Evolutionary conservation across 2,888 invertebrate genomes (phyloP), one percentile per base, ranked within the genome.

Genomic region (Epirrita christyi): DNA sequence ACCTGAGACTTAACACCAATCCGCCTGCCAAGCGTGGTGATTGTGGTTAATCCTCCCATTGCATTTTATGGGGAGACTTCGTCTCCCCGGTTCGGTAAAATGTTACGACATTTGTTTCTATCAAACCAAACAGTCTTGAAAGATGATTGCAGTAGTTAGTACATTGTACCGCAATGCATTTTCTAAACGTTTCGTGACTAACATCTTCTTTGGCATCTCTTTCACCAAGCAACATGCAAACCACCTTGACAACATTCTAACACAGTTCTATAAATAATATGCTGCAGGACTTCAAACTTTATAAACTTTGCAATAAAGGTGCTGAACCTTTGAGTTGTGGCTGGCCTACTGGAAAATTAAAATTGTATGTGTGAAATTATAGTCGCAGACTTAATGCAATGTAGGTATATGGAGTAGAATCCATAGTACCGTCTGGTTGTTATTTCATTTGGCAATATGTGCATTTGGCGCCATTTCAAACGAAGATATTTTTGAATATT

Each of bases 381-480:
- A 70, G 70, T 57, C 66, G 63, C 72, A 77, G 78, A 75, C 80
- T 71, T 64, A 38, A 70, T 57, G 65, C 68, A 56, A 65, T 61
- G 73, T 65, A 70, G 48, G 55, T 70, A 57, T 68, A 71, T 66
- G 66, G 53, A 68, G 74, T 76, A 72, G 63, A 64, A 65, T 59
- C 67, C 66, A 84, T 76, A 84, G 72, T 65, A 64, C 65, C 66
- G 88, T 87, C 88, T 88, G 89, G 73, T 72, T 74, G 80, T 82
- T 80, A 81, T 83, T 81, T 76, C 74, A 78, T 81, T 86, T 88
- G 86, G 88, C 87, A 84, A 83, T 80, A 81, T 84, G 68, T 86
- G 81, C 83, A 83, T 80, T 88, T 91, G 91, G 91, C 91, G 72
- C 60, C 59, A 67, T 68, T 85, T 90, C 90, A 90, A 89, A 78